Evolutionary conservation across 2,113 vertebrate genomes (phyloP).

Genomic region (Phocoena sinus): DNA sequence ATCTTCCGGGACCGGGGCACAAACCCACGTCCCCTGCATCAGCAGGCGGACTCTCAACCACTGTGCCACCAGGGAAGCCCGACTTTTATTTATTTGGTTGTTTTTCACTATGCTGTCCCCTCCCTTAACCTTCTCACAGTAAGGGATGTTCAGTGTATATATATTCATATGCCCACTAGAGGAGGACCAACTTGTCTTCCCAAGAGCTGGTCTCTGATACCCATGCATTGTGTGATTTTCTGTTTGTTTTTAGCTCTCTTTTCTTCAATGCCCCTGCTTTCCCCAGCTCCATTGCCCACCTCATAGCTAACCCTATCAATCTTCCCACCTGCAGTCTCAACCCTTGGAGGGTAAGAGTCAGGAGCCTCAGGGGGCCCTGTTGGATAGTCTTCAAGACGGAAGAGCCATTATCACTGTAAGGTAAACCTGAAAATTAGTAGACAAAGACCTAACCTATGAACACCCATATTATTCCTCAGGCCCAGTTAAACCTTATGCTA

Average conservation of each 20-base stretch:
- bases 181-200: background rate
- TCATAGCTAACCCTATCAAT: background rate
- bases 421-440: background rate
- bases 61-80: too few species aligned
- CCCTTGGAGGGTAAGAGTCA: fast-evolving
- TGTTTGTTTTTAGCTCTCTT: background rate
- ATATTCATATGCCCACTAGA: background rate
- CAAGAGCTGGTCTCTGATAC: background rate
- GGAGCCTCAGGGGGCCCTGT: background rate
- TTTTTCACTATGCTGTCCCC: slow-evolving; percentile 50
- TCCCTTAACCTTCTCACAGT: slow-evolving; percentile 13
- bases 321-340: fast-evolving
- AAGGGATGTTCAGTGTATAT: background rate
- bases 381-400: background rate
- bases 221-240: background rate
- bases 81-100: slow-evolving; percentile 66
- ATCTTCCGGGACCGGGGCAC: too few species aligned
- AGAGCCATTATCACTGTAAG: background rate
- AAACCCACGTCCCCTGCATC: too few species aligned
- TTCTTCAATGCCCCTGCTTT: background rate
- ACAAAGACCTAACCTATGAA: background rate
- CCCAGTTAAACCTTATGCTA: background rate
- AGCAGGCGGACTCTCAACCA: too few species aligned
- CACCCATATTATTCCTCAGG: background rate
- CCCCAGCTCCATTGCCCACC: fast-evolving